Percentiles rank a stretch among this genome's conserved stretches.
Conservation (phyloP, 2,888 invertebrate genomes). For the Orthosia gracilis region DNA sequence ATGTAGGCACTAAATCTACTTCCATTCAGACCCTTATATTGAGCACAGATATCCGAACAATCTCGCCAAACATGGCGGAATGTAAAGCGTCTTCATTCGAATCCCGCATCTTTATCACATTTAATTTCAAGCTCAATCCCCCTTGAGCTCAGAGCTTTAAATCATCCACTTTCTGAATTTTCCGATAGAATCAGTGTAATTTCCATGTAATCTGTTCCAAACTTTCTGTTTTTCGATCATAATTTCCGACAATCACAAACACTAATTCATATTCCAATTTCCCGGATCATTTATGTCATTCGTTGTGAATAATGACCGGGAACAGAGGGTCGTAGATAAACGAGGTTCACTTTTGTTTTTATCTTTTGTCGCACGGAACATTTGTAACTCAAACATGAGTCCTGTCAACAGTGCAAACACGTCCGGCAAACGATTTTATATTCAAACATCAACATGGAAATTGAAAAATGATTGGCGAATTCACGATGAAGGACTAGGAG, state of each 20-base stretch:
- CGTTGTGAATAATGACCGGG: constrained; percentile 36
- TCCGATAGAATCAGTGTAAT: constrained; percentile 49
- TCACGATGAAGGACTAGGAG: constrained; percentile 6
- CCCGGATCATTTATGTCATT: constrained; percentile 26
- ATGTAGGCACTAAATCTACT: constrained; percentile 42
- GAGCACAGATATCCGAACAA: constrained; percentile 45
- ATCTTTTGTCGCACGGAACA: constrained; percentile 32
- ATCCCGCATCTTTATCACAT: constrained; percentile 49
- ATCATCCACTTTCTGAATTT: constrained; percentile 41
- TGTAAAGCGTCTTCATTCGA: constrained; percentile 55
- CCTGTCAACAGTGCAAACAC: constrained; percentile 33
- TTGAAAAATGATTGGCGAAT: constrained; percentile 32
- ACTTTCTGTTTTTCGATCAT: constrained; percentile 36
- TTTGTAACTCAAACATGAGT: constrained; percentile 46
- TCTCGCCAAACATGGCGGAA: constrained; percentile 56
- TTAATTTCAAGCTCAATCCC: constrained; percentile 49
- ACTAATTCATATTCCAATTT: constrained; percentile 52
- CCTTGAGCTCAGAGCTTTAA: constrained; percentile 34
- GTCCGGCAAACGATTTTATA: constrained; percentile 22
- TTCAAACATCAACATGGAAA: constrained; percentile 36
- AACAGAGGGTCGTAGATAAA: constrained; percentile 40
- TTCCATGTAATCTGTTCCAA: constrained; percentile 48
- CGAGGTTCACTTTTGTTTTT: constrained; percentile 36
- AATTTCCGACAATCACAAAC: constrained; percentile 38
- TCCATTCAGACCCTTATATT: constrained; percentile 39